phyloP scores from a whole-genome alignment of 1,140 invertebrate genomes.

The Delia radicum region DNA sequence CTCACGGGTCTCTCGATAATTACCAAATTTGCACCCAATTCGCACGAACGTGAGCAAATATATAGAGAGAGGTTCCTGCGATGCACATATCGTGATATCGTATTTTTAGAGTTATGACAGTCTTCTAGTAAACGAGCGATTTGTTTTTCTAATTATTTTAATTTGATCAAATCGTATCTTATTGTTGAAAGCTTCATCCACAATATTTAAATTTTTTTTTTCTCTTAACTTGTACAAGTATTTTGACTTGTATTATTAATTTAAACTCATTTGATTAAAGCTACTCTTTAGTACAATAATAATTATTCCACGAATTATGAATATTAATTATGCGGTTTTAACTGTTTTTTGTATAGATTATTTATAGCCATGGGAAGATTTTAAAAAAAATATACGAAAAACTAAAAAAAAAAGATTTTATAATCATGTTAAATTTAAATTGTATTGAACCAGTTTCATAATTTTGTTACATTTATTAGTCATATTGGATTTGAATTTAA shows the following conservation, averaged over 20 bases:
- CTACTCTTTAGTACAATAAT: not conserved
- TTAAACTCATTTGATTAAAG: not conserved
- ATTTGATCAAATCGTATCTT: not conserved
- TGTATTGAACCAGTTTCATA: not conserved
- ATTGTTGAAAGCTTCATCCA: not conserved
- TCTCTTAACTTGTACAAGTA: not conserved
- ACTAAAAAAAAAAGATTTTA: no score
- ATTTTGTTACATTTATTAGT: not conserved
- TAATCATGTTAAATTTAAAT: no score
- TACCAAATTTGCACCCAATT: no score
- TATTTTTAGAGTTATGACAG: no score
- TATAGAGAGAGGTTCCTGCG: no score
- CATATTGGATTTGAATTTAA: not conserved
- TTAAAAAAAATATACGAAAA: not conserved
- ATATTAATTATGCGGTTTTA: not conserved
- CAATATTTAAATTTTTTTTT: not conserved
- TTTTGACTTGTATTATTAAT: not conserved
- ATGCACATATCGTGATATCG: no score
- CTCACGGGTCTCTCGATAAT: no score
- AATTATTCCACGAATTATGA: constrained; percentile 4
- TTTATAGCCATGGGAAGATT: not conserved
- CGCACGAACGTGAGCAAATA: no score
- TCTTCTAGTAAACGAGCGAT: no score
- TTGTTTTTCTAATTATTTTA: not conserved
- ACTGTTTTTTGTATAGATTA: not conserved